phyloP scores from a whole-genome alignment of 2,888 invertebrate species.

The Chymomyza caudatula region DNA sequence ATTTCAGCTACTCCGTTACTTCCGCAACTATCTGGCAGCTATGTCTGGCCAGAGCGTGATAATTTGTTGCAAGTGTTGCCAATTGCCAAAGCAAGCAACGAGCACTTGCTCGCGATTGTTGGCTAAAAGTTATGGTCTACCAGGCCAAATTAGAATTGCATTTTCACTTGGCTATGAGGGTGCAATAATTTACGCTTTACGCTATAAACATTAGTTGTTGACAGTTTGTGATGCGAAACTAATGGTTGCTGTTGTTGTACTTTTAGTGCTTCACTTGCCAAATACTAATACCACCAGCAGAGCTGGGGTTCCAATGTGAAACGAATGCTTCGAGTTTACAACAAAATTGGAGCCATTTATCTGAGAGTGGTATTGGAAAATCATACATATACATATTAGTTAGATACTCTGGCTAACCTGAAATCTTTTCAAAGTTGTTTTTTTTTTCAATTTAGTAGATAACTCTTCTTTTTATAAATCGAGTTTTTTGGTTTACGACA shows the following conservation, averaged over 20 bases:
- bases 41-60: conserved; percentile 4
- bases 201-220: not conserved
- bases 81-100: conserved; percentile 18
- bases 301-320: not conserved
- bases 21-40: not conserved
- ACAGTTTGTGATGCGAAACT: not conserved
- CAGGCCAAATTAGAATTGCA: conserved; percentile 19
- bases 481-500: too few relatives aligned
- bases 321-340: not conserved
- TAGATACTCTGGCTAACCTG: too few relatives aligned
- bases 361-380: not conserved
- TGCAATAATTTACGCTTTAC: not conserved
- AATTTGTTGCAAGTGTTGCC: conserved; percentile 41
- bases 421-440: too few relatives aligned
- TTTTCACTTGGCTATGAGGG: conserved; percentile 4
- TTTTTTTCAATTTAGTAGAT: too few relatives aligned
- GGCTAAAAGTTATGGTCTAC: conserved; percentile 10
- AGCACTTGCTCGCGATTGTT: not conserved
- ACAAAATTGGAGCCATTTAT: not conserved
- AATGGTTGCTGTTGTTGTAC: not conserved
- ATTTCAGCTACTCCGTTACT: not conserved
- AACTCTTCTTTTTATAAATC: too few relatives aligned
- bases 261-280: not conserved
- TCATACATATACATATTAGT: not conserved
- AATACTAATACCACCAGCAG: not conserved